Evolutionary conservation across 2,888 invertebrate species (phyloP), one percentile per base, ranked within the genome.

Genomic region (Agrotis segetum): DNA sequence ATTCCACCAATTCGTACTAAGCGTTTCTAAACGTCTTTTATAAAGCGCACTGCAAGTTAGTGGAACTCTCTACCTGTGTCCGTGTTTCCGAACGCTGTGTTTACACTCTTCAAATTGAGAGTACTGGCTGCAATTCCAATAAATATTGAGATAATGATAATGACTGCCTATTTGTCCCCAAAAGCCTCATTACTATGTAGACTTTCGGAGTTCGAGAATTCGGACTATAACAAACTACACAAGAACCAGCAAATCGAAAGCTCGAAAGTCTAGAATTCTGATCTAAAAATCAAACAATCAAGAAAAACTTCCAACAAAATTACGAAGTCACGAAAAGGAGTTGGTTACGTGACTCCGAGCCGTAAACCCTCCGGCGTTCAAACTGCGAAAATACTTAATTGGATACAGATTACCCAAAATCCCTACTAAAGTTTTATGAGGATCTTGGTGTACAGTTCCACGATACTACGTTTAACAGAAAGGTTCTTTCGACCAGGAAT

Each of bases 311-410:
- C 19, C 13, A 14, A n/a, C 16, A 6, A 19, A 29, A 65, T 56
- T 72, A 14, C 59, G n/a, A 55, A 47, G 50, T 74, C 40, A 53
- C 59, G 19, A 65, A 60, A 80, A 65, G 29, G n/a, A 52, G 52
- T 53, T 16, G 50, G 14, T 50, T 80, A 61, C 76, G 75, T 80
- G 81, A 80, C 65, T 44, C 19, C 9, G 13, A 3, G 21, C 0
- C 24, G 24, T 73, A 29, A 34, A 63, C 53, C 24, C 34, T 46
- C 24, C 7, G n/a, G n/a, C 13, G 24, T 55, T 59, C 46, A 24
- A 17, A 34, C 34, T 40, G 59, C 55, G 17, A 55, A 56, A 61
- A 60, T 52, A 13, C 46, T 49, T 74, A 75, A 75, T 74, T 55
- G 59, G 49, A 59, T 59, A 46, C 44, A 53, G 58, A 62, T 69